Evolutionary conservation across 2,113 vertebrate genomes (phyloP), one percentile per base, ranked within the genome.

Genomic region (Rhinogobius similis): DNA sequence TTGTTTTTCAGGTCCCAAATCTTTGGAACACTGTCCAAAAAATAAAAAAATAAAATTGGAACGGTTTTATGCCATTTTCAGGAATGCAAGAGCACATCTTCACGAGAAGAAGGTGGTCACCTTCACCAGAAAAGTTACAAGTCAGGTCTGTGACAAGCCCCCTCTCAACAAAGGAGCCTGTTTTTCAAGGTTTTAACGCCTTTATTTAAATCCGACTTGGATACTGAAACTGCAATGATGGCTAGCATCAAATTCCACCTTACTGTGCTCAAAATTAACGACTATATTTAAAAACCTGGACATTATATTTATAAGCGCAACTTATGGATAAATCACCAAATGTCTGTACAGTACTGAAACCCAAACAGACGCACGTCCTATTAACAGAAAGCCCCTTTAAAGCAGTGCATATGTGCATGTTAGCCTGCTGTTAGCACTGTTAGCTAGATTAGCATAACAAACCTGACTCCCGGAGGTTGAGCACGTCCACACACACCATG

Each of bases 401-500:
- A 50, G 6, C n/a, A 2, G 7, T n/a, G n/a, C 7, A 48, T n/a
- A 20, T n/a, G 20, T 38, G n/a, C 20, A 6, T 32, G 21, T 50
- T 11, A 21, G 65, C 62, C 59, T 62, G 69, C 27, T 62, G 70
- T 75, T 86, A 85, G 86, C 77, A n/a, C n/a, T 9, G 55, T 65
- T 82, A 58, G 26, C 27, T 46, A 1, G n/a, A 82, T 27, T 91
- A 91, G 87, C 90, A 90, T 65, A 82, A 90, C 89, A 88, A 87
- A 92, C 92, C 93, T 77, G 90, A 73, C 27, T 94, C 91, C 5
- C 67, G 73, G 72, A 92, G 48, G 85, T 86, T 90, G 3, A 94
- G 76, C 10, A 94, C 90, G 10, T 94, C 93, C 79, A 94, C 90
- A 20, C 86, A 85, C 65, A 94, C 91, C 93, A 94, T 93, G 85